Percentiles rank a stretch among this genome's conserved stretches.
Evolutionary conservation across 1,140 invertebrate genomes (phyloP).

Genomic region (Drosophila rufa): DNA sequence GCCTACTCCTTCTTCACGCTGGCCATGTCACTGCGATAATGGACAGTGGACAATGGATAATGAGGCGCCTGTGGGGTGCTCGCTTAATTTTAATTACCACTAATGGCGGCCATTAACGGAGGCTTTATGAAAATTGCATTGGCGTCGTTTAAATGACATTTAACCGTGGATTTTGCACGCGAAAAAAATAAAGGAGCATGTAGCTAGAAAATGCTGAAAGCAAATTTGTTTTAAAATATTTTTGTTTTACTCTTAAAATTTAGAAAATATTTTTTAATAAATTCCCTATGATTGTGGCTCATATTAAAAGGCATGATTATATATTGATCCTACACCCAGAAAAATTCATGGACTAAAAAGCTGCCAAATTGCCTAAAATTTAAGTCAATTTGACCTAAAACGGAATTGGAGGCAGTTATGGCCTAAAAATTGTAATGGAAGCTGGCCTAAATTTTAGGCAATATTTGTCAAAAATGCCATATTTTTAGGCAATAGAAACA

Average conservation of each 20-base stretch:
- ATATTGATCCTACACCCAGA: neutral
- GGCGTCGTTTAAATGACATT: constrained; percentile 65
- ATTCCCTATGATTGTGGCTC: neutral
- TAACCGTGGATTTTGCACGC: constrained; percentile 29
- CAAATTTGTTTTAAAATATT: too few relatives aligned
- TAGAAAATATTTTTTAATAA: neutral
- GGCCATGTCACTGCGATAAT: constrained; percentile 50
- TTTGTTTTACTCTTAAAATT: too few relatives aligned
- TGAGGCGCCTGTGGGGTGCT: constrained; percentile 8
- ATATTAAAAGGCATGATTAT: neutral
- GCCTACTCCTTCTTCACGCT: constrained; percentile 38
- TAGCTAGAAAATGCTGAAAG: too few relatives aligned
- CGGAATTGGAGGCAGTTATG: too few relatives aligned
- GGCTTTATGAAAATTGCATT: constrained; percentile 65
- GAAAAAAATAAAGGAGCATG: neutral
- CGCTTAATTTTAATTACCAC: constrained; percentile 51
- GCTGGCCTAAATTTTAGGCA: too few relatives aligned
- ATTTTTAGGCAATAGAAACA: too few relatives aligned
- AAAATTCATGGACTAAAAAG: too few relatives aligned
- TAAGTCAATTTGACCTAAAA: too few relatives aligned
- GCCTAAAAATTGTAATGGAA: too few relatives aligned
- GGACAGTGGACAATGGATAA: constrained; percentile 21
- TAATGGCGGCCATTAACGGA: constrained; percentile 56
- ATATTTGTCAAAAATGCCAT: too few relatives aligned
- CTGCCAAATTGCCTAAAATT: too few relatives aligned